Conservation (phyloP, 1,140 invertebrate genomes). For the Pygmarrhopalites habei region DNA sequence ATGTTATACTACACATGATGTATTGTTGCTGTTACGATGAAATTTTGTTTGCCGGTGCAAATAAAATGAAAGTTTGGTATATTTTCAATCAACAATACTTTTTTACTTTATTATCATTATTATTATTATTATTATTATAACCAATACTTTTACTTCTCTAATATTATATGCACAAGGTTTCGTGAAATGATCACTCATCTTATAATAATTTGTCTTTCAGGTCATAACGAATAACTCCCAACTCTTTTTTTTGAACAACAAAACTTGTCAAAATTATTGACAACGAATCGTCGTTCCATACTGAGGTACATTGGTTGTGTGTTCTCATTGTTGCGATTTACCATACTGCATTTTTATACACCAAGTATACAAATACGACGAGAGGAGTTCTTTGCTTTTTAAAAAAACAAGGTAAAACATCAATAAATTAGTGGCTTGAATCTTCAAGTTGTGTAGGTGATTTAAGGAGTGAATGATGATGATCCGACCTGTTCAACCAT, state of each 20-base stretch:
- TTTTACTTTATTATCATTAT: too few species aligned
- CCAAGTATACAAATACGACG: slow-evolving; percentile 2
- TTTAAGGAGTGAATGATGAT: not conserved
- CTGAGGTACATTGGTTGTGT: slow-evolving; percentile 21
- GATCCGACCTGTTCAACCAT: not conserved
- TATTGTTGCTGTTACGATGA: too few species aligned
- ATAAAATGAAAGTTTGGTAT: not conserved
- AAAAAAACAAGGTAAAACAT: not conserved
- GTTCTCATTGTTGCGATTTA: not conserved
- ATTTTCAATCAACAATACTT: not conserved
- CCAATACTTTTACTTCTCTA: not conserved
- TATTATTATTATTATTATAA: not conserved
- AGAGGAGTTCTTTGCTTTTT: not conserved
- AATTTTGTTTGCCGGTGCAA: not conserved
- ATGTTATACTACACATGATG: too few species aligned
- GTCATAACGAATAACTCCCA: not conserved
- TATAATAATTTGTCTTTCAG: not conserved
- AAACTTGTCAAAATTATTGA: not conserved
- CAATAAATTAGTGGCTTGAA: not conserved
- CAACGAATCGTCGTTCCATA: not conserved
- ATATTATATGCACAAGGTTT: not conserved
- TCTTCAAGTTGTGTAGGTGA: not conserved
- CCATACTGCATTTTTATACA: not conserved
- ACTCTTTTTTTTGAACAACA: slow-evolving; percentile 5
- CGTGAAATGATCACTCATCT: not conserved